phyloP scores from a whole-genome alignment of 2,888 invertebrate genomes.

The Chymomyza amoena region DNA sequence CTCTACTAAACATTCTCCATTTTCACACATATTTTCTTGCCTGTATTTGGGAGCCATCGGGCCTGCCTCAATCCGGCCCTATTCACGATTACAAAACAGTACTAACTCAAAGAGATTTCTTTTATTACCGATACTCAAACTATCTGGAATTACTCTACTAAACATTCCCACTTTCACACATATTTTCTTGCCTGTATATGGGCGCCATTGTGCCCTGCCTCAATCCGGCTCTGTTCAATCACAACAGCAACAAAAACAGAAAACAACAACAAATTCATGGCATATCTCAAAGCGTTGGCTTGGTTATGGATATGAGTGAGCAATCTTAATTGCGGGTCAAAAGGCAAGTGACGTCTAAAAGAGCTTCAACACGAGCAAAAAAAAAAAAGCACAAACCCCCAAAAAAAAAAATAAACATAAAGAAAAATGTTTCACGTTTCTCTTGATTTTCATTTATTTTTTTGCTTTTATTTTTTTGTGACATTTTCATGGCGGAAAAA shows the following conservation, averaged over 20 bases:
- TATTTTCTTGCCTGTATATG: too few relatives aligned
- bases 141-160: too few relatives aligned
- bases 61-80: too few relatives aligned
- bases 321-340: conserved; percentile 72
- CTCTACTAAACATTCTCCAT: too few relatives aligned
- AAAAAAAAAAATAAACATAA: not conserved
- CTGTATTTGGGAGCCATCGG: too few relatives aligned
- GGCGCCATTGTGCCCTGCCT: too few relatives aligned
- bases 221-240: not conserved
- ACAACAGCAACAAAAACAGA: not conserved
- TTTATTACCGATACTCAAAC: too few relatives aligned
- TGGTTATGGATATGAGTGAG: conserved; percentile 16
- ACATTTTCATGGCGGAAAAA: not conserved
- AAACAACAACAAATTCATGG: not conserved
- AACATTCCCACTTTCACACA: too few relatives aligned
- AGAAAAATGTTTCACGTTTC: conserved; percentile 25
- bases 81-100: too few relatives aligned
- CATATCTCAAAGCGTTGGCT: not conserved
- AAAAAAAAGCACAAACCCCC: conserved; percentile 3
- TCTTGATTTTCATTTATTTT: conserved; percentile 2
- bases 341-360: conserved; percentile 18
- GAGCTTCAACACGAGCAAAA: not conserved
- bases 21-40: too few relatives aligned
- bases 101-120: too few relatives aligned
- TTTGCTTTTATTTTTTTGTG: not conserved